Conservation (phyloP, 2,888 invertebrate genomes). For the Watsonalla binaria region DNA sequence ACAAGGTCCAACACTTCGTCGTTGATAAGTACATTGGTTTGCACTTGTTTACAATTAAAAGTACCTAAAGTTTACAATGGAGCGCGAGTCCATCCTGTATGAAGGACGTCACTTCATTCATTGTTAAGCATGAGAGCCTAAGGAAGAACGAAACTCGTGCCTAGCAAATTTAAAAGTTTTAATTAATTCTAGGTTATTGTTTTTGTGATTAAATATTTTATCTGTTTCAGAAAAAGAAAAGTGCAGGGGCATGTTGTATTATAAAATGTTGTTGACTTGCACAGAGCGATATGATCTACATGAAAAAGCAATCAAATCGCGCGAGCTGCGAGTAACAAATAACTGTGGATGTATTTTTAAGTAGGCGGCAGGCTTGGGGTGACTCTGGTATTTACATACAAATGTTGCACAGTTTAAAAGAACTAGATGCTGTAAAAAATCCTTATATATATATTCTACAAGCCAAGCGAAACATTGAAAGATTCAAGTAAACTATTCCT, state of each 20-base stretch:
- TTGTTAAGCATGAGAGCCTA: too few species aligned
- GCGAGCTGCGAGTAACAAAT: conserved; percentile 64
- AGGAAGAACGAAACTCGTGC: too few species aligned
- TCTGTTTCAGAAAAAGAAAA: conserved; percentile 15
- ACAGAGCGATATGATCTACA: conserved; percentile 54
- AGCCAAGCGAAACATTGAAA: conserved; percentile 10
- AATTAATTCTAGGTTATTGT: too few species aligned
- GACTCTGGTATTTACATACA: conserved; percentile 70
- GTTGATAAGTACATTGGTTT: too few species aligned
- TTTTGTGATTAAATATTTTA: too few species aligned
- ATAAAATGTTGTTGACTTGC: conserved; percentile 11
- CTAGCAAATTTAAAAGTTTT: too few species aligned
- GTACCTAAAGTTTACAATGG: too few species aligned
- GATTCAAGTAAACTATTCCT: conserved; percentile 6
- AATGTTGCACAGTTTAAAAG: conserved; percentile 75
- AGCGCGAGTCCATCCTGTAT: too few species aligned
- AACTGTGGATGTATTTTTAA: conserved; percentile 68
- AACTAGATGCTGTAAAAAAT: conserved; percentile 54
- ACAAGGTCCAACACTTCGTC: too few species aligned
- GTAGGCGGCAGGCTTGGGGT: conserved; percentile 49
- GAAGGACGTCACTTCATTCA: too few species aligned
- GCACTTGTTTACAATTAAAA: too few species aligned
- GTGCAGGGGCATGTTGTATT: conserved; percentile 12
- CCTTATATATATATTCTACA: conserved; percentile 49
- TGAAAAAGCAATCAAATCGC: conserved; percentile 73